Base-by-base conservation (phyloP, 2,888 invertebrate species). In the Drosophila acutilabella region DNA sequence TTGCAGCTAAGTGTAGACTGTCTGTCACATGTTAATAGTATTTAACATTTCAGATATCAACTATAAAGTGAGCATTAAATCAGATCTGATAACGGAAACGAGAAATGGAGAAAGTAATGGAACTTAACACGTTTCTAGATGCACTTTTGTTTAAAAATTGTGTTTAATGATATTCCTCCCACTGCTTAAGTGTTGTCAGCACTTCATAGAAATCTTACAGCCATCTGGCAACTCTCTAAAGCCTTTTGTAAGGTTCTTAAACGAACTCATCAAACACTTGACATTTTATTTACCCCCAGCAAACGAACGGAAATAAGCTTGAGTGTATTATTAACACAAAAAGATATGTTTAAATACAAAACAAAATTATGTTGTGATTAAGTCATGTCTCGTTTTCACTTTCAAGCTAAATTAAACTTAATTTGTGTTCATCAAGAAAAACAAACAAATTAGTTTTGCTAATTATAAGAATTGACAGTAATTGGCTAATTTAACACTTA, bases 391-490 rank as follows among this genome's bases (percentile, higher is more conserved):
- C 14, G 57, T 44, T 67, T 67, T 67, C 66, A 61, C 66, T 61
- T 62, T 62, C 33, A 33, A 52, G 16, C 40, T 4, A 62, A 54
- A 54, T 54, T 60, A 65, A 41, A 50, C 40, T 23, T 59, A 65
- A 69, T 56, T 60, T 56, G 30, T 18, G 48, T 40, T 59, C 50
- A 51, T 50, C 13, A 51, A 40, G n/a, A 45, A 53, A 65, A 30
- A 52, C 51, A 65, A 68, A 53, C 52, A 38, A 52, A 52, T 42
- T 70, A 51, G n/a, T 50, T 51, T 36, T 44, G 54, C 20, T 69
- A 60, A 67, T 56, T 69, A 10, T 33, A 26, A 59, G 53, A 44
- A 69, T 59, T 66, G 56, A 41, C 38, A 18, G 16, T 42, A 70
- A 70, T 60, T 69, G 26, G 41, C 44, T 38, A 40, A 60, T 57